These are phyloP conservation scores for Sweltsa coloradensis DNA, from an alignment of 1,140 invertebrate species.

Conservation along the genomic window DNA sequence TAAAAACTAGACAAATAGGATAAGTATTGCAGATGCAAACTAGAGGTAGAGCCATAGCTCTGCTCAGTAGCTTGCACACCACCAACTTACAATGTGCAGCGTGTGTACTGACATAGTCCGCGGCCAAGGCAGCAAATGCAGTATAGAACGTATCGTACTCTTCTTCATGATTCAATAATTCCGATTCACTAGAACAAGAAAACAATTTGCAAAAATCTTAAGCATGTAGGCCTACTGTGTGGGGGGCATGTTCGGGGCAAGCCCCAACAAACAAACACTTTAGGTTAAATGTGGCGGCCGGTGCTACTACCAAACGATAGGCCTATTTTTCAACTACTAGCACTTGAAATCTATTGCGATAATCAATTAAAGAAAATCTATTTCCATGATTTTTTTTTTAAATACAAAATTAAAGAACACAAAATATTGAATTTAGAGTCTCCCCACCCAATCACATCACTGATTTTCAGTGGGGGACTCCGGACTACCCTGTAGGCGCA, in stretches of 20 bases:
- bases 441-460: too few species aligned
- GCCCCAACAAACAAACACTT: neutral
- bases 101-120: slow-evolving; percentile 59
- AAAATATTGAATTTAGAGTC: too few species aligned
- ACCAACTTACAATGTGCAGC: slow-evolving; percentile 50
- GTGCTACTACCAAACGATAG: neutral
- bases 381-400: too few species aligned
- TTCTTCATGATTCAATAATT: slow-evolving; percentile 59
- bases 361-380: too few species aligned
- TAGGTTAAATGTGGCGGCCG: slow-evolving; percentile 2
- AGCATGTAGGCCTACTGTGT: neutral
- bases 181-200: slow-evolving; percentile 51
- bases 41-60: neutral
- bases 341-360: too few species aligned
- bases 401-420: too few species aligned
- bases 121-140: slow-evolving; percentile 57
- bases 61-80: slow-evolving; percentile 9
- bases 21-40: too few species aligned
- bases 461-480: too few species aligned
- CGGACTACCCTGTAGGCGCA: too few species aligned
- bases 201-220: slow-evolving; percentile 13
- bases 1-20: too few species aligned
- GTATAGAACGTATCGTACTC: slow-evolving; percentile 64
- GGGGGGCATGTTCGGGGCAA: neutral
- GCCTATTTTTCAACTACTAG: too few species aligned